Evolutionary conservation across 1,140 invertebrate genomes (phyloP), one percentile per base, ranked within the genome.

Genomic region (Elymnias hypermnestra): DNA sequence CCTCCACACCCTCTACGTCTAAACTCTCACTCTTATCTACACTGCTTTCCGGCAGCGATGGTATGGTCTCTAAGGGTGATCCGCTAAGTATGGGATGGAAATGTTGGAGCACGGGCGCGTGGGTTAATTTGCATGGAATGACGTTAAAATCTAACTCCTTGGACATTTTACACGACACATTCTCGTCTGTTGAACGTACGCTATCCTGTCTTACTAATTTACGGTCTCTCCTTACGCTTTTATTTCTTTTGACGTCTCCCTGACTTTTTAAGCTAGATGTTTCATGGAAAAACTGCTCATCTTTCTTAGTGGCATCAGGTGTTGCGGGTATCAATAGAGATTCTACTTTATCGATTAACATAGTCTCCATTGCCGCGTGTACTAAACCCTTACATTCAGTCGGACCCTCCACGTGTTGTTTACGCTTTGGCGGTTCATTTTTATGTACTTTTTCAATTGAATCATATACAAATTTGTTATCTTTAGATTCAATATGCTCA

Each of bases 291-390:
- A 84, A 84, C 49, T 77, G 60, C 37, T 69, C 60, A 19, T 67
- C 60, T 5, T 59, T 42, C 10, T 61, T 51, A 26, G 44, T 33
- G 0, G 55, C 59, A 17, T 74, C 71, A 6, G 76, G 79, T 6
- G 76, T 73, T 8, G 82, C 66, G 1, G 78, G 75, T 49, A 79
- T 52, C 17, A 83, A 57, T n/a, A 84, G 45, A 12, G 69, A 66
- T 39, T 77, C 70, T 2, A 87, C 81, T 65, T 79, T 86, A 37
- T 88, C 87, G 23, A 88, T 73, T 8, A 88, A 60, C 29, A 88
- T 87, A 19, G 87, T 88, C 56, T 88, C 79, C 70, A 88, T 87
- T 12, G 87, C 87, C 15, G 83, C 87, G n/a, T 78, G 76, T 15
- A 88, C 53, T 28, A 88, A 53, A 6, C 79, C 31, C 48, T 40